Evolutionary conservation across 2,113 vertebrate species (phyloP).

Genomic region (Mirounga angustirostris): DNA sequence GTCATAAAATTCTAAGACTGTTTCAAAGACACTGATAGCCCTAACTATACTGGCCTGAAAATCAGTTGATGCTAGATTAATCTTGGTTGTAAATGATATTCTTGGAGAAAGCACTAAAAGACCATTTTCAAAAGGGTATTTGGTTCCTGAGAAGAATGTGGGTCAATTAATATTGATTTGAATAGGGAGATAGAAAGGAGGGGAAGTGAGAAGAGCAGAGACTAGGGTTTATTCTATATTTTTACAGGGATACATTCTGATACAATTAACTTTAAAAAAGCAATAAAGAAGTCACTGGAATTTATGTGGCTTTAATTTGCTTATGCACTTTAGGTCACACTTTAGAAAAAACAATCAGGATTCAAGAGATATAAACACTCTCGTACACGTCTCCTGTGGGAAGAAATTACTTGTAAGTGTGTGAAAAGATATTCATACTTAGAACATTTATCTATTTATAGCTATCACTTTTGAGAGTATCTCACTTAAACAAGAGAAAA

Average conservation of each 20-base stretch:
- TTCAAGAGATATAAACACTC: not conserved
- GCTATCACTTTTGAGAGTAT: not conserved
- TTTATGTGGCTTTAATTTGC: not conserved
- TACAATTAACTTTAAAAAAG: slow-evolving; percentile 12
- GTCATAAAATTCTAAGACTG: not conserved
- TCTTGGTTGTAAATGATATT: slow-evolving; percentile 56
- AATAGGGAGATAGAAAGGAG: not conserved
- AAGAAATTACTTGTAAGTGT: not conserved
- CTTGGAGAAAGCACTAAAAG: not conserved
- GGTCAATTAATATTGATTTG: slow-evolving; percentile 54
- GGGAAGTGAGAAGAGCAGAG: not conserved
- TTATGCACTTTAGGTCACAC: not conserved
- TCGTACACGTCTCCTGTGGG: not conserved
- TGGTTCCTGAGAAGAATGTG: slow-evolving; percentile 30
- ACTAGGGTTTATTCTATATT: not conserved
- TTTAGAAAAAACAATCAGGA: not conserved
- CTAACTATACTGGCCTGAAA: not conserved
- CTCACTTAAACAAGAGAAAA: slow-evolving; percentile 19
- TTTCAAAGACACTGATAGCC: not conserved
- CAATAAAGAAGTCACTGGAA: not conserved
- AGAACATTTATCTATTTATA: not conserved
- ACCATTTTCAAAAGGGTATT: slow-evolving; percentile 13
- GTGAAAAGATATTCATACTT: not conserved
- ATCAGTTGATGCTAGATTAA: not conserved
- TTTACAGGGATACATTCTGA: not conserved